A percentile compares a stretch with the other conserved stretches of the same genome.
Evolutionary conservation across 2,888 invertebrate genomes (phyloP).

Genomic region (Thelaira solivaga): DNA sequence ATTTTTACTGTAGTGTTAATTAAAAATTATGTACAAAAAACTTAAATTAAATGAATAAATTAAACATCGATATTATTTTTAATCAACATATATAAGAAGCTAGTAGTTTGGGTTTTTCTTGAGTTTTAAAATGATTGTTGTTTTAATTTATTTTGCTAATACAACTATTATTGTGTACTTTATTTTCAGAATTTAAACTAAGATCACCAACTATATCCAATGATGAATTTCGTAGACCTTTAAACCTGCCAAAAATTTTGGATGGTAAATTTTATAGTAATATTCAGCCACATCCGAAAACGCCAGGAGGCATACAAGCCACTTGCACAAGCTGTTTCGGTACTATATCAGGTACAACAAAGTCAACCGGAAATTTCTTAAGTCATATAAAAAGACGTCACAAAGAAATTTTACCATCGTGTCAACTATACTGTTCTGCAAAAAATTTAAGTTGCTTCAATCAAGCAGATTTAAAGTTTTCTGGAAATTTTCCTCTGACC

Average conservation of each 20-base stretch:
- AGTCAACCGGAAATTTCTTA: slow-evolving; percentile 73
- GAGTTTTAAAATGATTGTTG: not conserved
- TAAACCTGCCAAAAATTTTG: slow-evolving; percentile 71
- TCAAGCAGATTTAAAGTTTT: slow-evolving; percentile 48
- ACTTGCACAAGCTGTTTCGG: slow-evolving; percentile 73
- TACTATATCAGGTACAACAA: slow-evolving; percentile 72
- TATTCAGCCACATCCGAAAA: slow-evolving; percentile 72
- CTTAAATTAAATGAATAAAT: slow-evolving; percentile 29
- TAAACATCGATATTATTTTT: slow-evolving; percentile 6
- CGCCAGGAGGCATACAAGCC: slow-evolving; percentile 73
- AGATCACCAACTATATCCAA: slow-evolving; percentile 16
- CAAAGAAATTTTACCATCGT: slow-evolving; percentile 69
- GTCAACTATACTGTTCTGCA: slow-evolving; percentile 69
- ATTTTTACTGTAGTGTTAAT: slow-evolving; percentile 14
- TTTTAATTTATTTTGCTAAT: slow-evolving; percentile 45
- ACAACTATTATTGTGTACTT: slow-evolving; percentile 41
- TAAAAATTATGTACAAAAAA: slow-evolving; percentile 45
- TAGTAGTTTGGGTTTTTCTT: slow-evolving; percentile 17
- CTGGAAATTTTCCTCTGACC: slow-evolving; percentile 27
- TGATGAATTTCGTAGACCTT: slow-evolving; percentile 68
- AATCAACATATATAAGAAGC: not conserved
- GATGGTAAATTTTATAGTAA: slow-evolving; percentile 74
- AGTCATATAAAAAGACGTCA: slow-evolving; percentile 73
- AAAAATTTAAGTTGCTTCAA: slow-evolving; percentile 56
- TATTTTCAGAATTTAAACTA: slow-evolving; percentile 36